These are phyloP conservation scores for Oceanodroma tethys DNA, from an alignment of 2,113 vertebrate species.

Conservation along the genomic window DNA sequence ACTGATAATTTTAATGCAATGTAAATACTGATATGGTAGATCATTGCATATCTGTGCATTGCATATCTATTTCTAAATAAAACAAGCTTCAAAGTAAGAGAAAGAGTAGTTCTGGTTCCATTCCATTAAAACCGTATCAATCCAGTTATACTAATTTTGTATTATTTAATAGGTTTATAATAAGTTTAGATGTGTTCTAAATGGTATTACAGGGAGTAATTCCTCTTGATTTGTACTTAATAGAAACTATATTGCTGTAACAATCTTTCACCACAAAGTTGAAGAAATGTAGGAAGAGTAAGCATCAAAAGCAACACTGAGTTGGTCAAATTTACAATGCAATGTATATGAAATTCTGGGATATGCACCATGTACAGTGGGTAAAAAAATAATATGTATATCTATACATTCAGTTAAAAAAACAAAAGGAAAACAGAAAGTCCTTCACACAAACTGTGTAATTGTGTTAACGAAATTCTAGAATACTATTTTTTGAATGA, in stretches of 20 bases:
- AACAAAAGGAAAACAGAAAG: background rate
- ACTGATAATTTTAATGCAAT: background rate
- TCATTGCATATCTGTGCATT: background rate
- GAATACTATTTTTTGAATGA: background rate
- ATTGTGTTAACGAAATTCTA: background rate
- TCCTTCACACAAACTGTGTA: background rate
- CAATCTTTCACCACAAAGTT: background rate
- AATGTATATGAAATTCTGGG: background rate
- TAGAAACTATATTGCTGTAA: background rate
- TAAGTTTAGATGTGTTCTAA: background rate
- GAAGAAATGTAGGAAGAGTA: background rate
- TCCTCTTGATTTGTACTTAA: background rate
- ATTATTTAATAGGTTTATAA: background rate
- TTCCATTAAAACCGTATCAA: background rate
- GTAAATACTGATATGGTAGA: background rate
- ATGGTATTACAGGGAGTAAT: background rate
- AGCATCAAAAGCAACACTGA: background rate
- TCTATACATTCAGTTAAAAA: background rate
- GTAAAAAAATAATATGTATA: accelerated
- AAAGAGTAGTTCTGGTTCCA: background rate
- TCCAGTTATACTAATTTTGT: background rate
- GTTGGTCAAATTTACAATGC: background rate
- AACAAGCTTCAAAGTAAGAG: background rate
- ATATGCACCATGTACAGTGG: background rate
- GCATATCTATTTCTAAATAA: background rate